Evolutionary conservation across 2,888 invertebrate genomes (phyloP).

Genomic region (Acanthosepion pharaonis): DNA sequence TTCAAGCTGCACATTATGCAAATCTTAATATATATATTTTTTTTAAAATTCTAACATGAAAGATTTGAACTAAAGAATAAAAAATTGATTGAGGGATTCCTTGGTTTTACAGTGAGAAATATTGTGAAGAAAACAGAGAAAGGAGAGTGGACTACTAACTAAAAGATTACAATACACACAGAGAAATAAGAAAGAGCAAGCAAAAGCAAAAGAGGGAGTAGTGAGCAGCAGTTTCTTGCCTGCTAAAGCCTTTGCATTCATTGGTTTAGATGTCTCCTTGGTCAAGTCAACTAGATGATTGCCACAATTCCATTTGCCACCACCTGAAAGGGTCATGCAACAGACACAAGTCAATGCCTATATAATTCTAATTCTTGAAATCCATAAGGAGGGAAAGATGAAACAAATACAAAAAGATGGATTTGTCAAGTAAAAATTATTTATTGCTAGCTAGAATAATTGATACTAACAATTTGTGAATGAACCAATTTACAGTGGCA

Average conservation of each 20-base stretch:
- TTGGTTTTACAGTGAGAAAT: neutral
- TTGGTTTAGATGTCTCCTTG: conserved; percentile 45
- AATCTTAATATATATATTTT: no score
- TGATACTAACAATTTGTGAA: neutral
- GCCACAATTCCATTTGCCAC: conserved; percentile 39
- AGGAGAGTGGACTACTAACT: neutral
- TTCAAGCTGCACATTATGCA: no score
- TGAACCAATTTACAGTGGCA: neutral
- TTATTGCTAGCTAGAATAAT: neutral
- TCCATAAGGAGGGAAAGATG: neutral
- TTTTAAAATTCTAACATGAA: no score
- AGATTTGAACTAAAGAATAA: no score
- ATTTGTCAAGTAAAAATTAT: neutral
- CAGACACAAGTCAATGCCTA: neutral
- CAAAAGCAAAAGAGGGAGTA: no score
- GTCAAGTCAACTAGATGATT: conserved; percentile 34
- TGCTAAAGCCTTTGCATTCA: conserved; percentile 43
- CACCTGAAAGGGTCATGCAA: conserved; percentile 38
- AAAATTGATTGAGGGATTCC: no score
- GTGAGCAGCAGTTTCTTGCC: neutral
- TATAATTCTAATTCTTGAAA: neutral
- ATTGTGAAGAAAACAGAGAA: neutral
- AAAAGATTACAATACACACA: neutral
- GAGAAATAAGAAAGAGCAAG: neutral
- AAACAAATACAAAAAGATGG: neutral